Conservation (phyloP, 1,140 invertebrate species). For the Planococcus citri region DNA sequence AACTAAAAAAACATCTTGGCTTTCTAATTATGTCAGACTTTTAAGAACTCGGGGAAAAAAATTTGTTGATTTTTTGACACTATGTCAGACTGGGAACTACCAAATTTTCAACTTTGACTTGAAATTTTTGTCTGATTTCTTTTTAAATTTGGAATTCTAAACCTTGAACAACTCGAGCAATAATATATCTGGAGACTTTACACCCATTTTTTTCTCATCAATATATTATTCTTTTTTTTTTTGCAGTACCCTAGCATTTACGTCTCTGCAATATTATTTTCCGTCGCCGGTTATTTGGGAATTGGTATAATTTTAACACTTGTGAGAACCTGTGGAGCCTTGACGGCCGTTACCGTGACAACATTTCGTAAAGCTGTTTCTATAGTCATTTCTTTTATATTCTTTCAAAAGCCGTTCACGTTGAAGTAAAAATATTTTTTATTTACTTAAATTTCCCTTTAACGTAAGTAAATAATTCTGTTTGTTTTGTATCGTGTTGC, state of each 20-base stretch:
- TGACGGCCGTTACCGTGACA: slow-evolving; percentile 80
- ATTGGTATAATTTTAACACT: slow-evolving; percentile 81
- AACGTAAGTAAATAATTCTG: slow-evolving; percentile 4
- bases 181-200: no score
- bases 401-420: slow-evolving; percentile 90
- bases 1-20: no score
- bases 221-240: slow-evolving; percentile 22
- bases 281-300: slow-evolving; percentile 77
- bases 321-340: slow-evolving; percentile 74
- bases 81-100: no score
- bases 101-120: no score
- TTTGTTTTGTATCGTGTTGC: slow-evolving; percentile 32
- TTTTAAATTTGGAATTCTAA: no score
- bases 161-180: no score
- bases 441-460: slow-evolving; percentile 22
- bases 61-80: no score
- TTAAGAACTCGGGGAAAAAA: no score
- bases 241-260: slow-evolving; percentile 66
- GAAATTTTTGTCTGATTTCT: no score
- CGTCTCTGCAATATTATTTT: slow-evolving; percentile 74
- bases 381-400: slow-evolving; percentile 80
- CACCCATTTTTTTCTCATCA: no score
- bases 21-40: no score
- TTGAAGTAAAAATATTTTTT: slow-evolving; percentile 58
- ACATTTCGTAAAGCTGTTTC: slow-evolving; percentile 81